These are phyloP conservation scores for Drosophila trapezifrons DNA, from an alignment of 1,140 invertebrate genomes.

Conservation along the genomic window DNA sequence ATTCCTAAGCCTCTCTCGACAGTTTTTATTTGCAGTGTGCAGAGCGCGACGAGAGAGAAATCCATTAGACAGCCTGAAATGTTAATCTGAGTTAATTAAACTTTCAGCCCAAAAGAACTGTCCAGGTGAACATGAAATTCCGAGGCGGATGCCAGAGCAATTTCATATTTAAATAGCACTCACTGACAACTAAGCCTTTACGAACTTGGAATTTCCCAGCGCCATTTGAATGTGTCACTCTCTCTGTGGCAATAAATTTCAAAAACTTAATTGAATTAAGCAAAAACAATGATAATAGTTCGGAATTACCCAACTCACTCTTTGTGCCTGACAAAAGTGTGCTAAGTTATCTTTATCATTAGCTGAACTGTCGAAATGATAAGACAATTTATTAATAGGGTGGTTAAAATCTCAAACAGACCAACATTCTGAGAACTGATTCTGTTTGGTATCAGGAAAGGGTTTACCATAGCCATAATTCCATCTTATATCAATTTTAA, in stretches of 20 bases:
- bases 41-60: too few relatives aligned
- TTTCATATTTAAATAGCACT: slow-evolving; percentile 19
- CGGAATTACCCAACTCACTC: neutral
- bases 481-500: neutral
- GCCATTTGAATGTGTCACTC: slow-evolving; percentile 4
- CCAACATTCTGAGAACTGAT: neutral
- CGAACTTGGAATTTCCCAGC: slow-evolving; percentile 8
- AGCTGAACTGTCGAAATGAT: slow-evolving; percentile 9
- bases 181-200: slow-evolving; percentile 4
- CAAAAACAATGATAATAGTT: slow-evolving; percentile 6
- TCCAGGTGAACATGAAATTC: slow-evolving; percentile 22
- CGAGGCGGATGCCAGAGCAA: slow-evolving; percentile 14
- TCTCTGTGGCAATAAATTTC: slow-evolving; percentile 12
- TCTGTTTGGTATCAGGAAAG: neutral
- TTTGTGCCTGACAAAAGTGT: slow-evolving; percentile 4
- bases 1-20: slow-evolving; percentile 1
- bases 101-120: slow-evolving; percentile 21
- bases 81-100: slow-evolving; percentile 36
- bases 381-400: neutral
- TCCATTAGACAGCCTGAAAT: slow-evolving; percentile 34
- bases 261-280: slow-evolving; percentile 8
- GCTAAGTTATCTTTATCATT: slow-evolving; percentile 11
- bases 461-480: too few relatives aligned
- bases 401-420: neutral
- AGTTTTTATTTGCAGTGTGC: slow-evolving; percentile 3